Percentiles rank a stretch among this genome's conserved stretches.
Conservation (phyloP, 1,140 invertebrate species). For the Pseudobourletiella spinata region DNA sequence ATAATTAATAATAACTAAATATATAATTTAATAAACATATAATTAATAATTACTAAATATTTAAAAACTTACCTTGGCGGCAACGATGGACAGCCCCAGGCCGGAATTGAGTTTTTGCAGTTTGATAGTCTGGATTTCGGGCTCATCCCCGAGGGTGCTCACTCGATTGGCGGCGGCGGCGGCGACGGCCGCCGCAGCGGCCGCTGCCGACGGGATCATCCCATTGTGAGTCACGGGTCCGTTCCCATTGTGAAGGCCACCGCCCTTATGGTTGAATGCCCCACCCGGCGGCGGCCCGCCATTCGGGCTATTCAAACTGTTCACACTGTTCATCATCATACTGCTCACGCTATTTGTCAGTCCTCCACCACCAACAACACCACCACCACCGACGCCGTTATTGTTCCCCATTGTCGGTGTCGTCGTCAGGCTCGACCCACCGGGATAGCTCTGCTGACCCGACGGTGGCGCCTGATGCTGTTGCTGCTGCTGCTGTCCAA, state of each 20-base stretch:
- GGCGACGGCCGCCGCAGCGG: too few relatives aligned
- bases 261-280: slow-evolving; percentile 3
- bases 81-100: slow-evolving; percentile 88
- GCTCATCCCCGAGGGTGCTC: slow-evolving; percentile 44
- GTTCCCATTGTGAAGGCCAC: slow-evolving; percentile 50
- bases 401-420: too few relatives aligned
- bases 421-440: too few relatives aligned
- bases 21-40: too few relatives aligned
- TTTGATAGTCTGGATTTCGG: slow-evolving; percentile 73
- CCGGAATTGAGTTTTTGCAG: slow-evolving; percentile 83
- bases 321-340: slow-evolving; percentile 10
- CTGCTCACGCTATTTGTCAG: neutral
- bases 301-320: neutral
- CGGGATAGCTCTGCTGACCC: too few relatives aligned
- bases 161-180: slow-evolving; percentile 35
- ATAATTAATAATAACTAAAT: too few relatives aligned
- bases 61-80: slow-evolving; percentile 61
- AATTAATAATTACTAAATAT: too few relatives aligned
- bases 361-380: neutral
- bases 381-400: neutral
- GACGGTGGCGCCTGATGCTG: too few relatives aligned
- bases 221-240: slow-evolving; percentile 52
- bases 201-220: slow-evolving; percentile 41
- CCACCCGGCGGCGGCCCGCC: neutral
- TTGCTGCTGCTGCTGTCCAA: too few relatives aligned